phyloP scores from a whole-genome alignment of 2,888 invertebrate genomes.

The Adela reaumurella region DNA sequence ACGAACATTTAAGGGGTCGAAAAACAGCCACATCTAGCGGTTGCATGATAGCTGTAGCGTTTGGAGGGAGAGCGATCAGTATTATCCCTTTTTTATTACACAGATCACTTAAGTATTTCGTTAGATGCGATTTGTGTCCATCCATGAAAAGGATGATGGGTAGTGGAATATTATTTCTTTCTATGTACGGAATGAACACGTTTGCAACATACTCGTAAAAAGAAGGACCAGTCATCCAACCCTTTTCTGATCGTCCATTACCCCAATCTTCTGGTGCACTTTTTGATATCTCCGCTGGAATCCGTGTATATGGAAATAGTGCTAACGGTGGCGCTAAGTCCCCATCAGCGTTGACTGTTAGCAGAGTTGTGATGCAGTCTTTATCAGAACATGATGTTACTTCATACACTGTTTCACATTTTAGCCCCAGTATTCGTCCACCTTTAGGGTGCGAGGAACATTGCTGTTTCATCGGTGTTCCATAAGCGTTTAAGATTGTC shows the following conservation, averaged over 20 bases:
- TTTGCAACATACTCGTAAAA: conserved; percentile 28
- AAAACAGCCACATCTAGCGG: conserved; percentile 4
- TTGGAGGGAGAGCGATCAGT: conserved; percentile 1
- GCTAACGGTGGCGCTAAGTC: conserved; percentile 12
- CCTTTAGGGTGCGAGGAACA: conserved; percentile 12
- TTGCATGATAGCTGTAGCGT: conserved; percentile 3
- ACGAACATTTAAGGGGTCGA: conserved; percentile 7
- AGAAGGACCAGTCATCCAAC: conserved; percentile 28
- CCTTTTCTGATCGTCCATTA: conserved; percentile 24
- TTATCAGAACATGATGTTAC: conserved; percentile 8
- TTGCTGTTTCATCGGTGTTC: conserved; percentile 9
- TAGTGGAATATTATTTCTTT: conserved; percentile 13
- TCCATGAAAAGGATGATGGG: conserved; percentile 1
- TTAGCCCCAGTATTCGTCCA: conserved; percentile 9
- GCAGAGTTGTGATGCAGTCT: conserved; percentile 8
- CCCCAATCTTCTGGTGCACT: conserved; percentile 16
- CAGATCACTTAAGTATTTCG: conserved; percentile 1
- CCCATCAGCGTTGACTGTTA: conserved; percentile 8
- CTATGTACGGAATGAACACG: conserved; percentile 13
- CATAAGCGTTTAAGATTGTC: conserved; percentile 3
- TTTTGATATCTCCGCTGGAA: conserved; percentile 7
- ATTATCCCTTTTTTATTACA: conserved; percentile 4
- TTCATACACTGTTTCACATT: conserved; percentile 6
- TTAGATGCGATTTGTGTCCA: conserved; percentile 5
- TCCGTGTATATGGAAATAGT: conserved; percentile 11